Evolutionary conservation across 2,888 invertebrate genomes (phyloP).

Genomic region (Toxonevra muliebris): DNA sequence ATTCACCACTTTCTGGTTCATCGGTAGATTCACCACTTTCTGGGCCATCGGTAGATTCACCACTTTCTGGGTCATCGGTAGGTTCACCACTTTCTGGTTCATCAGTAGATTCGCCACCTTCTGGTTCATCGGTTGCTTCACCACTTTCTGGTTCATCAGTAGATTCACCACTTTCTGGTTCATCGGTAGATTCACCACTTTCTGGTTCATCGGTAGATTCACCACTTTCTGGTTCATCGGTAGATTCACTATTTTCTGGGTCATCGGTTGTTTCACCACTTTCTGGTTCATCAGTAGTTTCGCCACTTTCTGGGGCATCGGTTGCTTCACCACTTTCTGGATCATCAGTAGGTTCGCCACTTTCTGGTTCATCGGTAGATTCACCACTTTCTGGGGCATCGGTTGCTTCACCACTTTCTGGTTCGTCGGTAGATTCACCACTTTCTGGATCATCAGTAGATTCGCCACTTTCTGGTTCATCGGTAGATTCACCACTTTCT

Average conservation of each 20-base stretch:
- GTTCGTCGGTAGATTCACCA: background rate
- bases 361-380: background rate
- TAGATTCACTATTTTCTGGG: too few relatives aligned
- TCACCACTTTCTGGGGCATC: background rate
- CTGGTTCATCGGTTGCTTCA: background rate
- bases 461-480: background rate
- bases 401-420: background rate
- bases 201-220: too few relatives aligned
- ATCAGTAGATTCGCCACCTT: background rate
- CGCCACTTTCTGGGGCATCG: too few relatives aligned
- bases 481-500: background rate
- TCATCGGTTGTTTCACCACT: too few relatives aligned
- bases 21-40: background rate
- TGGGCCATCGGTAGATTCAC: background rate
- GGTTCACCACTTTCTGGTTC: background rate
- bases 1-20: background rate
- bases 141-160: background rate
- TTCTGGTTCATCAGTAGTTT: too few relatives aligned
- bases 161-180: background rate
- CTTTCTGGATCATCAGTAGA: background rate
- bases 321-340: too few relatives aligned
- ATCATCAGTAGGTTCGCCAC: too few relatives aligned
- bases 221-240: too few relatives aligned
- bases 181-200: background rate
- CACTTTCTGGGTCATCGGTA: background rate